These are phyloP conservation scores for Trigoniulus corallinus DNA, from an alignment of 1,140 invertebrate genomes.

Conservation along the genomic window DNA sequence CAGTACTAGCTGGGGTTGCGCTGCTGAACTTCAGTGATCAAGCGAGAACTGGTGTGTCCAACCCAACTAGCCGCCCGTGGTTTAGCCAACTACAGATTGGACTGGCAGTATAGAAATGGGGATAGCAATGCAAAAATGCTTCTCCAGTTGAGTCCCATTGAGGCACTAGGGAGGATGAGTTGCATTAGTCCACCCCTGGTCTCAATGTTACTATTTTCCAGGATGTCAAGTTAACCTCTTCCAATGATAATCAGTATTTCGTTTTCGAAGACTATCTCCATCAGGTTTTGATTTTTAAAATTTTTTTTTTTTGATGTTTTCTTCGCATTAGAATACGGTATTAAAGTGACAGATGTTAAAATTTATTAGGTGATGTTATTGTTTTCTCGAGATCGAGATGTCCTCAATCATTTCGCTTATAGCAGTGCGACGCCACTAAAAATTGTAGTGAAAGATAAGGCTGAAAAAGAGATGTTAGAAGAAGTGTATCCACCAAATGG, in stretches of 20 bases:
- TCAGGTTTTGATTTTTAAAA: slow-evolving; percentile 40
- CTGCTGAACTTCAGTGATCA: no score
- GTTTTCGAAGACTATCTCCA: slow-evolving; percentile 92
- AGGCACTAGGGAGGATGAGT: no score
- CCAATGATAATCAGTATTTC: slow-evolving; percentile 95
- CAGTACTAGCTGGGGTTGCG: no score
- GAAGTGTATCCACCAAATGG: slow-evolving; percentile 85
- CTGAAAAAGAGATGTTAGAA: slow-evolving; percentile 20
- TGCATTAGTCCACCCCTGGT: no score
- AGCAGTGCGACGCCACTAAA: slow-evolving; percentile 27
- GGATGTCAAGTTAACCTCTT: slow-evolving; percentile 87
- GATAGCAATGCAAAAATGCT: no score
- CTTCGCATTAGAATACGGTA: background rate
- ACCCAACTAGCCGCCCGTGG: no score
- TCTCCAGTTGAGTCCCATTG: no score
- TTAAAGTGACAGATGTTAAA: background rate
- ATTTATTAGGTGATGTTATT: slow-evolving; percentile 61
- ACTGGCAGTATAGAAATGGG: no score
- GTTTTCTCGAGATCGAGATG: slow-evolving; percentile 73
- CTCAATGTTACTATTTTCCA: slow-evolving; percentile 26
- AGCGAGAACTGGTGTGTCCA: no score
- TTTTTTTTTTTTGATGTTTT: background rate
- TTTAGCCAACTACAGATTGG: no score
- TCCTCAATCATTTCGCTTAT: slow-evolving; percentile 36
- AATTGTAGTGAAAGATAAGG: slow-evolving; percentile 26